phyloP scores from a whole-genome alignment of 2,888 invertebrate species.

The Trichacis sp. region DNA sequence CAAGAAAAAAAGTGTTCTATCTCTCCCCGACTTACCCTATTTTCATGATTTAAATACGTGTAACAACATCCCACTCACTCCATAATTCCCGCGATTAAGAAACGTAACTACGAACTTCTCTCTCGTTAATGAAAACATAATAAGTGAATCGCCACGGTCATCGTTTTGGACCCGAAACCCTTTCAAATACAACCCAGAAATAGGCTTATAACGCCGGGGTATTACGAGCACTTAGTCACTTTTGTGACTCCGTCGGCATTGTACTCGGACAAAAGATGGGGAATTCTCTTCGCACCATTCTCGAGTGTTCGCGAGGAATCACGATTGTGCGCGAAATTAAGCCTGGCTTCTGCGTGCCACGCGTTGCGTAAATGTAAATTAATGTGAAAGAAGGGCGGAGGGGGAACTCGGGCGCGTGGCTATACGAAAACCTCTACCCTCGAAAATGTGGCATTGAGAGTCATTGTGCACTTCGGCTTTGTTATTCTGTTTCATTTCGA shows the following conservation, averaged over 20 bases:
- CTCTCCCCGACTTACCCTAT: no score
- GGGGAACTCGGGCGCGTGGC: constrained; percentile 7
- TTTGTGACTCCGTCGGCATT: constrained; percentile 60
- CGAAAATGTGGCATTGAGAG: constrained; percentile 20
- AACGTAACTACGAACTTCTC: background rate
- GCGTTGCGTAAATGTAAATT: constrained; percentile 8
- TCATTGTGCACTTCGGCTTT: constrained; percentile 48
- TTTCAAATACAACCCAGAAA: constrained; percentile 31
- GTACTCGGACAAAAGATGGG: constrained; percentile 63
- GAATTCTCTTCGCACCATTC: constrained; percentile 60
- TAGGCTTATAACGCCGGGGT: constrained; percentile 59
- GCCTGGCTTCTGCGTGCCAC: constrained; percentile 33
- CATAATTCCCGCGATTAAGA: background rate
- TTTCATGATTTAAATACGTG: no score
- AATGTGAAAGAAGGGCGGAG: constrained; percentile 1
- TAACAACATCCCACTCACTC: no score
- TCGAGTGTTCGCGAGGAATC: no score
- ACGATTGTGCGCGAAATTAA: constrained; percentile 54
- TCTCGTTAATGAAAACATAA: constrained; percentile 17
- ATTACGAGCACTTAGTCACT: constrained; percentile 66
- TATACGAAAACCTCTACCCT: background rate
- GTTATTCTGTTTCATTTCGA: constrained; percentile 52
- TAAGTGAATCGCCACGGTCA: constrained; percentile 10
- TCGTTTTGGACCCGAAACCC: no score
- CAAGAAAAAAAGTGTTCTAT: no score